Evolutionary conservation across 2,797 vertebrate genomes (phyloP).

Genomic region (Halcyon badia): DNA sequence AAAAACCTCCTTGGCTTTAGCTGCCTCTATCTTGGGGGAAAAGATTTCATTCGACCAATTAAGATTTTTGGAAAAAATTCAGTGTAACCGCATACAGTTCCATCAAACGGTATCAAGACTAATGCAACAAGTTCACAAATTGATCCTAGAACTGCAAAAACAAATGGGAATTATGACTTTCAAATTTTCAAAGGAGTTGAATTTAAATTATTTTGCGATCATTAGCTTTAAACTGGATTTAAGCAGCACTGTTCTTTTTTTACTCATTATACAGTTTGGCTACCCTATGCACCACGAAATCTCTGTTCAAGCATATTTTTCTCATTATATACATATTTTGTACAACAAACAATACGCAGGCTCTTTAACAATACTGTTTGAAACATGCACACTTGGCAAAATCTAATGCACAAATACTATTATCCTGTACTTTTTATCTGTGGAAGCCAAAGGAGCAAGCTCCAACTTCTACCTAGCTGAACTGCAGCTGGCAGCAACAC

Average conservation of each 20-base stretch:
- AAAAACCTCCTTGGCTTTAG: constrained; percentile 61
- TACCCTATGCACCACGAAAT: background rate
- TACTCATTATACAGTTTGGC: background rate
- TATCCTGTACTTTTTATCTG: background rate
- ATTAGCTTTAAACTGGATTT: background rate
- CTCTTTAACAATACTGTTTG: background rate
- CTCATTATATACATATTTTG: constrained; percentile 3
- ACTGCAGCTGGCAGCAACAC: constrained; percentile 60
- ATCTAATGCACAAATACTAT: background rate
- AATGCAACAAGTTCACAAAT: constrained; percentile 36
- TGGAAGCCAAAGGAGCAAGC: constrained; percentile 34
- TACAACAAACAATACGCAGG: constrained; percentile 2
- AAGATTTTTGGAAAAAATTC: constrained; percentile 5
- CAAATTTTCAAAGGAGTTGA: background rate
- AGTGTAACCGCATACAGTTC: background rate
- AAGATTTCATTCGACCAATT: constrained; percentile 39
- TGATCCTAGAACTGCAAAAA: background rate
- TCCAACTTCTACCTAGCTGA: constrained; percentile 36
- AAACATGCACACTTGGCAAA: constrained; percentile 52
- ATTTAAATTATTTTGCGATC: constrained; percentile 9
- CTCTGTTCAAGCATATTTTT: constrained; percentile 18
- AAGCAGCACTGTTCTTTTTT: background rate
- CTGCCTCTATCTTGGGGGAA: constrained; percentile 38
- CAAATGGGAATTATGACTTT: background rate
- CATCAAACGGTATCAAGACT: background rate